phyloP scores from a whole-genome alignment of 1,140 invertebrate species.

The Microplitis demolitor region DNA sequence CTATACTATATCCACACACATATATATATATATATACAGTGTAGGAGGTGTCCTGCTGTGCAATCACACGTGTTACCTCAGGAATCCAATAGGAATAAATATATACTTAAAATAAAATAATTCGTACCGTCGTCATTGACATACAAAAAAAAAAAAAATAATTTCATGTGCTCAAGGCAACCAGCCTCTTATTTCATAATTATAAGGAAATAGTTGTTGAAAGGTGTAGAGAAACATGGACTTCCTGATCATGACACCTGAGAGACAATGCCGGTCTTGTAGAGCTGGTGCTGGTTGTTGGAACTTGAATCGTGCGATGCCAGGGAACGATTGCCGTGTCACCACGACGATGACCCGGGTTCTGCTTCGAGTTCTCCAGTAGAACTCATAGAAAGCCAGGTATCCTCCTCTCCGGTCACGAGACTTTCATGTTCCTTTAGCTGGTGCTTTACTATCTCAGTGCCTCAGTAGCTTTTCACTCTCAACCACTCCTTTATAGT shows the following conservation, averaged over 20 bases:
- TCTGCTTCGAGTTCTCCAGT: not conserved
- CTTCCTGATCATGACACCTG: constrained; percentile 21
- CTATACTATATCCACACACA: too few species aligned
- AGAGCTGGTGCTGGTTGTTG: not conserved
- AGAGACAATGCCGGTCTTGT: constrained; percentile 14
- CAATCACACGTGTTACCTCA: not conserved
- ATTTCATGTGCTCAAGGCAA: not conserved
- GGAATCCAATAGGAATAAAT: too few species aligned
- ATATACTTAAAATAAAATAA: too few species aligned
- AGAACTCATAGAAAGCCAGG: not conserved
- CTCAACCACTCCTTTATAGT: not conserved
- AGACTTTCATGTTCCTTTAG: constrained; percentile 9
- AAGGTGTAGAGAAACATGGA: not conserved
- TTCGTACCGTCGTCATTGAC: too few species aligned
- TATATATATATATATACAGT: too few species aligned
- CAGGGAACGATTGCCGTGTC: constrained; percentile 37
- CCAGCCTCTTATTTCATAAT: not conserved
- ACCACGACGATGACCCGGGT: constrained; percentile 32
- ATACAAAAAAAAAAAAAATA: not conserved
- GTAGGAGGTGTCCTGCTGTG: not conserved
- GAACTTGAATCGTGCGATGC: constrained; percentile 31
- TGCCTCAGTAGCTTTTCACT: not conserved
- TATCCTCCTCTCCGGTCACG: not conserved
- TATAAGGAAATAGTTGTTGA: constrained; percentile 17
- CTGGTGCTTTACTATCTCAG: not conserved